Conservation (phyloP, 2,113 vertebrate genomes). For the Mormoops blainvillei region DNA sequence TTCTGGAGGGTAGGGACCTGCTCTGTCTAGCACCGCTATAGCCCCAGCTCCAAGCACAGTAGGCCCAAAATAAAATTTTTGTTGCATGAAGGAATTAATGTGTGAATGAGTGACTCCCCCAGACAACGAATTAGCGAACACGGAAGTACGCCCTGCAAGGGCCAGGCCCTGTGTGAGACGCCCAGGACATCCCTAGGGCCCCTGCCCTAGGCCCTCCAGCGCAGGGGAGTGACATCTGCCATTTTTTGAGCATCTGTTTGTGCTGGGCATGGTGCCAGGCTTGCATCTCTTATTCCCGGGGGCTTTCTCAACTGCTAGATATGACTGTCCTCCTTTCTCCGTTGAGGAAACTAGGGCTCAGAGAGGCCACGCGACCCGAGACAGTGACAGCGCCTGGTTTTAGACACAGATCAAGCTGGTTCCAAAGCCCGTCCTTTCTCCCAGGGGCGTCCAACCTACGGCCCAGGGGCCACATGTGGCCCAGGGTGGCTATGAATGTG, state of each 20-base stretch:
- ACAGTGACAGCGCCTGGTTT: background rate
- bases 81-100: background rate
- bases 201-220: background rate
- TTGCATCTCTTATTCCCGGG: fast-evolving
- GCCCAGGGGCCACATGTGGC: too few species aligned
- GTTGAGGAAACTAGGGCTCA: background rate
- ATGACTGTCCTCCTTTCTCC: background rate
- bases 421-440: background rate
- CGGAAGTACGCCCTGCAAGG: background rate
- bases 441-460: too few species aligned
- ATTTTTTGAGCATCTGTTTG: background rate
- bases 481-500: too few species aligned
- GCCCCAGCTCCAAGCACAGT: background rate
- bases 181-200: background rate
- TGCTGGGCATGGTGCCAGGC: background rate
- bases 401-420: background rate
- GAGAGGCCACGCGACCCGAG: background rate
- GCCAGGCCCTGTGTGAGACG: background rate
- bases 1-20: background rate
- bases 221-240: background rate
- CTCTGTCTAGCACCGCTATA: background rate
- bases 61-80: background rate
- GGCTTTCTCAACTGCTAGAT: fast-evolving
- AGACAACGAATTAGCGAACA: background rate
- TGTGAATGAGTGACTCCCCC: background rate